These are phyloP conservation scores for Circaetus cinerascens DNA, from an alignment of 2,113 vertebrate genomes.

Conservation along the genomic window DNA sequence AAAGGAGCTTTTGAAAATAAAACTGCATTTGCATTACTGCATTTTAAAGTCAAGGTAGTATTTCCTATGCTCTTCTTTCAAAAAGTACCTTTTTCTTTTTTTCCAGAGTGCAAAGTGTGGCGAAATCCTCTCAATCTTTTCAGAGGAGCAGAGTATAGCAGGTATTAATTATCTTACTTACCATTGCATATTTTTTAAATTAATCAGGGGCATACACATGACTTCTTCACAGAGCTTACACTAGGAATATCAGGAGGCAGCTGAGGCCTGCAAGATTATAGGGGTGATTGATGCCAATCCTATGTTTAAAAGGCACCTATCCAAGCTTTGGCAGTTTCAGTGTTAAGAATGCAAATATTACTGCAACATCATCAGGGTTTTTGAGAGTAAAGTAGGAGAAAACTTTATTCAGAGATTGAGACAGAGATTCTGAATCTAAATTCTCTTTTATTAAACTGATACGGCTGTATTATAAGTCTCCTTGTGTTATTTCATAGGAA, in stretches of 20 bases:
- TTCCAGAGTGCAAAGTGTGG: conserved; percentile 96
- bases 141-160: conserved; percentile 97
- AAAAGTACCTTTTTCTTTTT: not conserved
- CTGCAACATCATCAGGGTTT: not conserved
- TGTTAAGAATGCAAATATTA: not conserved
- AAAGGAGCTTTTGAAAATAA: not conserved
- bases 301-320: not conserved
- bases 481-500: not conserved
- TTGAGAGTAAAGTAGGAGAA: not conserved
- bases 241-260: not conserved
- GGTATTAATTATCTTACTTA: conserved; percentile 73
- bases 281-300: not conserved
- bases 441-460: not conserved
- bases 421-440: not conserved
- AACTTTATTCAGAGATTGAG: not conserved
- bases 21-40: not conserved
- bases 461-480: not conserved
- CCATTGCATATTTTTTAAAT: not conserved
- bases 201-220: not conserved
- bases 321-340: not conserved
- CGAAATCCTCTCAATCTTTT: conserved; percentile 97
- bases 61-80: not conserved
- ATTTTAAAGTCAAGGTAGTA: not conserved
- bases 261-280: not conserved
- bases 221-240: not conserved